A percentile compares a stretch with the other conserved stretches of the same genome.
phyloP scores from a whole-genome alignment of 1,140 invertebrate genomes.

The Drosophila tsacasi region DNA sequence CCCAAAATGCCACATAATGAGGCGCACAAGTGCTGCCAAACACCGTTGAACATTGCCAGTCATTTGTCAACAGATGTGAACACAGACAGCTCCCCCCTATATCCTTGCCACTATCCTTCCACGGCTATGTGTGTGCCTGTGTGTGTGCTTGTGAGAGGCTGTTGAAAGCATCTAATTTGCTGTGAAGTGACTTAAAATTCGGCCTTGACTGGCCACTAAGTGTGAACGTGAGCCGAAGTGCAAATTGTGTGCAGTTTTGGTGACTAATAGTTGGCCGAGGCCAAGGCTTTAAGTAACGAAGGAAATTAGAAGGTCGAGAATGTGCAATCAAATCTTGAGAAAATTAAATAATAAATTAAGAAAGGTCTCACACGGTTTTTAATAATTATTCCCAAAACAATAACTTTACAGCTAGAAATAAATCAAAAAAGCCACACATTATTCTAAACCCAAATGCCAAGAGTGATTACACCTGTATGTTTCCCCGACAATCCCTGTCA shows the following conservation, averaged over 20 bases:
- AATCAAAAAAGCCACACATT: not conserved
- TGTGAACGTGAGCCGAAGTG: slow-evolving; percentile 37
- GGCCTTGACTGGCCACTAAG: slow-evolving; percentile 43
- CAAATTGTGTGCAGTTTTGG: slow-evolving; percentile 35
- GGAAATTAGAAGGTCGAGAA: not conserved
- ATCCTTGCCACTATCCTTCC: slow-evolving; percentile 15
- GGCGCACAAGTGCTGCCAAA: slow-evolving; percentile 82
- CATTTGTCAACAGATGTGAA: slow-evolving; percentile 72
- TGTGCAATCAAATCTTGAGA: too few relatives aligned
- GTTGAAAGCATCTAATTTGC: slow-evolving; percentile 79
- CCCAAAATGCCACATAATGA: slow-evolving; percentile 81
- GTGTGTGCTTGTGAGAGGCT: slow-evolving; percentile 36
- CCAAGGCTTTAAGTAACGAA: not conserved
- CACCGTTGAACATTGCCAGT: slow-evolving; percentile 79
- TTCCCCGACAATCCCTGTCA: not conserved
- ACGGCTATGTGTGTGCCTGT: not conserved
- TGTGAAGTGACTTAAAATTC: slow-evolving; percentile 69
- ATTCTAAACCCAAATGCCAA: not conserved
- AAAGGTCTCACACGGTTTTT: not conserved
- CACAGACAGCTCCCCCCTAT: slow-evolving; percentile 17
- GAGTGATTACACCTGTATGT: not conserved
- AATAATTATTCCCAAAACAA: not conserved
- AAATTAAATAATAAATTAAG: not conserved
- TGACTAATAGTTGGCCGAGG: not conserved
- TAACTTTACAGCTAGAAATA: not conserved